Evolutionary conservation across 2,888 invertebrate species (phyloP).

Genomic region (Hydrotaea cyrtoneurina): DNA sequence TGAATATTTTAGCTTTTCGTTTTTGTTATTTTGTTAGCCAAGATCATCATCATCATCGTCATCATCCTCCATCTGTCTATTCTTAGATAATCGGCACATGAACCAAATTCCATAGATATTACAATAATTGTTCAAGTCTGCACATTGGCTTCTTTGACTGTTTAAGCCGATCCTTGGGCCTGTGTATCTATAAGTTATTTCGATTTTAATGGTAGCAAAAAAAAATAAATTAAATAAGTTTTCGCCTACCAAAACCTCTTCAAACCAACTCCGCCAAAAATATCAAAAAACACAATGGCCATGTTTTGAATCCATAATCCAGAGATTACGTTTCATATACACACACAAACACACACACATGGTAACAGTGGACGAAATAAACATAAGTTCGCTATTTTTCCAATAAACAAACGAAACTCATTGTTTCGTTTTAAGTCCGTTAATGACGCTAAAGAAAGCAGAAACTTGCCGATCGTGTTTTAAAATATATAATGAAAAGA

Average conservation of each 20-base stretch:
- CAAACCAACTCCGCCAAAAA: conserved; percentile 3
- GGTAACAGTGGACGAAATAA: conserved; percentile 12
- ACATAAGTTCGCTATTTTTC: background rate
- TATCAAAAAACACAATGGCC: conserved; percentile 9
- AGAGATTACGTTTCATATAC: conserved; percentile 9
- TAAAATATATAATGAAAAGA: too few species aligned
- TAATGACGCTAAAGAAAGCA: too few species aligned
- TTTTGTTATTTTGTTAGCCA: background rate
- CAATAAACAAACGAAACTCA: too few species aligned
- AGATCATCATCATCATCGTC: too few species aligned
- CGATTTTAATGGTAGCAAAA: background rate
- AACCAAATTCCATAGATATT: background rate
- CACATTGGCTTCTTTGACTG: too few species aligned
- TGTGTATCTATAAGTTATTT: background rate
- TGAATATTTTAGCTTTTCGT: background rate
- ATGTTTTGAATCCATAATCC: conserved; percentile 24
- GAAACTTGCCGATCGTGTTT: too few species aligned
- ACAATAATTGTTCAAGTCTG: background rate
- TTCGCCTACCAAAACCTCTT: conserved; percentile 1
- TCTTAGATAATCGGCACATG: background rate
- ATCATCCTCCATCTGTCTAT: too few species aligned
- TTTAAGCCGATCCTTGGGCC: too few species aligned
- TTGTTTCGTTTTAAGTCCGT: too few species aligned
- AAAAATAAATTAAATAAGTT: background rate
- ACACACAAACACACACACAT: too few species aligned